Evolutionary conservation across 1,140 invertebrate species (phyloP).

Genomic region (Thaumatotibia leucotreta): DNA sequence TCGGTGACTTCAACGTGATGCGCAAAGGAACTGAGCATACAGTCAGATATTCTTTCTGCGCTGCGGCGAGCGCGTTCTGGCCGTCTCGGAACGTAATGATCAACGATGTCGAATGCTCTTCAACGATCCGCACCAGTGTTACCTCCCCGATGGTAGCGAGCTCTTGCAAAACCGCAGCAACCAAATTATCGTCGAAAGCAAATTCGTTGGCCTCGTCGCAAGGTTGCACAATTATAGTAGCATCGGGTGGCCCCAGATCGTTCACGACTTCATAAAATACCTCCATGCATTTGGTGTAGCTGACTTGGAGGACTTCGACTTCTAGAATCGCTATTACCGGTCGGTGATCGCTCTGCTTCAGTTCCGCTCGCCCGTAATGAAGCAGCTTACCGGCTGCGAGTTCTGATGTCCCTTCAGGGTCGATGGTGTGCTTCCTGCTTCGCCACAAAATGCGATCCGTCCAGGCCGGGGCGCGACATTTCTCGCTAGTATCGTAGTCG

Average conservation of each 20-base stretch:
- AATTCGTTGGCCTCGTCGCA: constrained; percentile 64
- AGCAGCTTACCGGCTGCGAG: constrained; percentile 88
- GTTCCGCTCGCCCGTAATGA: constrained; percentile 93
- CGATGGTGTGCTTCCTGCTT: constrained; percentile 83
- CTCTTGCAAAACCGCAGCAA: constrained; percentile 84
- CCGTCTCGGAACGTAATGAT: constrained; percentile 94
- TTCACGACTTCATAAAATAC: constrained; percentile 91
- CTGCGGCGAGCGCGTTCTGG: constrained; percentile 87
- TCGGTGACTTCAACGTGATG: constrained; percentile 88
- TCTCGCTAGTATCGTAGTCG: constrained; percentile 99
- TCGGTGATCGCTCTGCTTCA: constrained; percentile 98
- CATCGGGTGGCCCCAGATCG: constrained; percentile 95
- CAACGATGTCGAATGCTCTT: constrained; percentile 82
- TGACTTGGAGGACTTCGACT: constrained; percentile 89
- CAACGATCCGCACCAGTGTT: constrained; percentile 93
- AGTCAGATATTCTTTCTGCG: constrained; percentile 68
- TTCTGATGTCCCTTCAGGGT: constrained; percentile 80
- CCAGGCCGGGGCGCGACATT: constrained; percentile 97
- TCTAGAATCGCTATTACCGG: constrained; percentile 95
- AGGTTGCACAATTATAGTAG: constrained; percentile 91
- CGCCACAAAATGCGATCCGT: constrained; percentile 97
- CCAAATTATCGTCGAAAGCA: constrained; percentile 82
- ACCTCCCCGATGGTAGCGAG: constrained; percentile 89
- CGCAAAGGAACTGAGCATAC: constrained; percentile 83
- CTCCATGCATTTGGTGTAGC: constrained; percentile 82